Percentiles rank a stretch among this genome's conserved stretches.
These are phyloP conservation scores for Sebastiscus tertius DNA, from an alignment of 2,797 vertebrate species.

Conservation along the genomic window DNA sequence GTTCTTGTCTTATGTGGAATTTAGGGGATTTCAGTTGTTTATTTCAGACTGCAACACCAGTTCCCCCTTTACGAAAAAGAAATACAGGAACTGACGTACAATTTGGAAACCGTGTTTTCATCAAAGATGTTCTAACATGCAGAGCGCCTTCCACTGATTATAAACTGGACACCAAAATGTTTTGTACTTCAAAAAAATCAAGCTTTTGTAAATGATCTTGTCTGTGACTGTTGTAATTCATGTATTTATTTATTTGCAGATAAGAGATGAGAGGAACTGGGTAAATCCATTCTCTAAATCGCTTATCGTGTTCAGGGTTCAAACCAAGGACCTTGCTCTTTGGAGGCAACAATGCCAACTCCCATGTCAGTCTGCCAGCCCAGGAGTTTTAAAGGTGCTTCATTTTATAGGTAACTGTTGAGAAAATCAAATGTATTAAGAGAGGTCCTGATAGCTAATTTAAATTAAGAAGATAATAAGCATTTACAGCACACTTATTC, in stretches of 20 bases:
- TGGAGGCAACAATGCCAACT: not conserved
- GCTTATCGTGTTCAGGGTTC: not conserved
- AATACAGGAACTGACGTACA: constrained; percentile 72
- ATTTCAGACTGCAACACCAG: not conserved
- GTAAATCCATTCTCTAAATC: not conserved
- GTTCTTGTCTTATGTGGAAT: not conserved
- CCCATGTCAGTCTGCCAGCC: not conserved
- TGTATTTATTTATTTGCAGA: not conserved
- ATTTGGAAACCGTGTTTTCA: constrained; percentile 40
- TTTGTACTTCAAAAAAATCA: not conserved
- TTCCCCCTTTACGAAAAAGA: not conserved
- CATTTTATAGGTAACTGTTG: not conserved
- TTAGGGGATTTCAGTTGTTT: rapidly evolving
- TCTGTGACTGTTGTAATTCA: not conserved
- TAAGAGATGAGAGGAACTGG: not conserved
- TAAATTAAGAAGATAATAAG: not conserved
- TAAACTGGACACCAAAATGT: not conserved
- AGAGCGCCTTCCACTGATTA: constrained; percentile 2
- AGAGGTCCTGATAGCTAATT: not conserved
- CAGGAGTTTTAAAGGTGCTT: not conserved
- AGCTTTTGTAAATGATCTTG: not conserved
- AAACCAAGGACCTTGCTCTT: not conserved
- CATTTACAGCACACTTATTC: not conserved
- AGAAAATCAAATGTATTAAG: not conserved
- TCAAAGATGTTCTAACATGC: constrained; percentile 44